Conservation (phyloP, 2,797 vertebrate genomes). For the Tiaroga cobitis region DNA sequence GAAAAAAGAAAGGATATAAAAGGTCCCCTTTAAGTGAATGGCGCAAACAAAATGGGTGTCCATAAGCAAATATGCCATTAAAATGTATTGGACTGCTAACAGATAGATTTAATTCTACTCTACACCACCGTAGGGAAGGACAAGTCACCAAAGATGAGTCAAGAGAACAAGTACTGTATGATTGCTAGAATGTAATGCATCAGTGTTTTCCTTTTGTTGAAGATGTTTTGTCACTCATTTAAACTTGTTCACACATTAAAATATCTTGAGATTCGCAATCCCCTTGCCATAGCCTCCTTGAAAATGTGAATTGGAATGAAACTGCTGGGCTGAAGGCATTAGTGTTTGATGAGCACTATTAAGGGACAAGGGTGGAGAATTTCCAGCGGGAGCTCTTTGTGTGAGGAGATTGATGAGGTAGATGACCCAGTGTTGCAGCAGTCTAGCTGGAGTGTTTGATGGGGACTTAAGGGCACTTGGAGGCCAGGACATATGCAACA, state of each 20-base stretch:
- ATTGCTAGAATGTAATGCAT: neutral
- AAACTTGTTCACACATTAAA: neutral
- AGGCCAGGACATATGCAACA: neutral
- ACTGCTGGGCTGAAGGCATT: neutral
- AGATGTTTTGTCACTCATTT: neutral
- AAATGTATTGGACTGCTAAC: neutral
- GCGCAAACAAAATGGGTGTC: neutral
- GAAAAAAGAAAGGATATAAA: no score
- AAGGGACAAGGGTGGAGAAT: no score
- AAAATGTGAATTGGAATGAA: neutral
- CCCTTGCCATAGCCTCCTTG: neutral
- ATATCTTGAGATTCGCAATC: neutral
- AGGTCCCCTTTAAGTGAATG: neutral
- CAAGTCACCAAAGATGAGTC: neutral
- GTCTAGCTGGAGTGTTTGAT: neutral
- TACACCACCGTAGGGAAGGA: neutral
- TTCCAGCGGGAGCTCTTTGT: neutral
- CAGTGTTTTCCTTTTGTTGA: neutral
- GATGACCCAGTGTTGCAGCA: neutral
- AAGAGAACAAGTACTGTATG: neutral
- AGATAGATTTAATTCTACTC: neutral
- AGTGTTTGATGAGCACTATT: constrained; percentile 3
- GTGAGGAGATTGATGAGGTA: neutral
- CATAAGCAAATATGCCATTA: neutral
- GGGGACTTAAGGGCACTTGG: neutral